phyloP scores from a whole-genome alignment of 2,888 invertebrate species.

The Anagyrus pseudococci region DNA sequence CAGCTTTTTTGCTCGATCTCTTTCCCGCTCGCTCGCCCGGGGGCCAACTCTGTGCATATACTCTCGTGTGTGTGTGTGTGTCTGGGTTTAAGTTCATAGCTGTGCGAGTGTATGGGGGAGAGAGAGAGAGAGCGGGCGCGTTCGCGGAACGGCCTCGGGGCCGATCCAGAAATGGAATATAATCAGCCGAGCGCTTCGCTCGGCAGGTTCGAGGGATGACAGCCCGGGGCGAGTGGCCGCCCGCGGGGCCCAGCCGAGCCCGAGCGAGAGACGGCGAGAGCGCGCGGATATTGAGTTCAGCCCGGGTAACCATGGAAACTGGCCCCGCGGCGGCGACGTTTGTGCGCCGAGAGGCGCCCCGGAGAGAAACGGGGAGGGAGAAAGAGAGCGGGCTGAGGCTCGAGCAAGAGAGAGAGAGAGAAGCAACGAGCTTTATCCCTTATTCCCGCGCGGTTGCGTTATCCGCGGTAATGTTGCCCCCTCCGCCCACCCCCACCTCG shows the following conservation, averaged over 20 bases:
- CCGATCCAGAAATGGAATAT: constrained; percentile 61
- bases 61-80: too few species aligned
- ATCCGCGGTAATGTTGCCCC: constrained; percentile 45
- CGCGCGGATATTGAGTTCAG: constrained; percentile 61
- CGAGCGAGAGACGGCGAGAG: not conserved
- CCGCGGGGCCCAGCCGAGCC: not conserved
- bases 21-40: constrained; percentile 10
- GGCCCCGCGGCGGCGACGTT: constrained; percentile 53
- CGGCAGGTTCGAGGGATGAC: constrained; percentile 60
- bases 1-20: not conserved
- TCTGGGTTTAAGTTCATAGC: too few species aligned
- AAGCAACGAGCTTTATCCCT: constrained; percentile 51
- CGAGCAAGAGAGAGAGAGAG: too few species aligned
- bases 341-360: constrained; percentile 43
- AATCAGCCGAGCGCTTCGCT: constrained; percentile 58
- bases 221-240: constrained; percentile 51
- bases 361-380: constrained; percentile 4
- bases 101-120: too few species aligned
- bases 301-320: constrained; percentile 57
- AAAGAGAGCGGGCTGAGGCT: too few species aligned
- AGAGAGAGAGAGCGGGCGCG: too few species aligned
- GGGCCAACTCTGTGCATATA: too few species aligned
- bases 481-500: constrained; percentile 11
- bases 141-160: constrained; percentile 42
- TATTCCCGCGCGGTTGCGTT: constrained; percentile 55